These are phyloP conservation scores for Trilocha varians DNA, from an alignment of 2,888 invertebrate genomes.

Conservation along the genomic window DNA sequence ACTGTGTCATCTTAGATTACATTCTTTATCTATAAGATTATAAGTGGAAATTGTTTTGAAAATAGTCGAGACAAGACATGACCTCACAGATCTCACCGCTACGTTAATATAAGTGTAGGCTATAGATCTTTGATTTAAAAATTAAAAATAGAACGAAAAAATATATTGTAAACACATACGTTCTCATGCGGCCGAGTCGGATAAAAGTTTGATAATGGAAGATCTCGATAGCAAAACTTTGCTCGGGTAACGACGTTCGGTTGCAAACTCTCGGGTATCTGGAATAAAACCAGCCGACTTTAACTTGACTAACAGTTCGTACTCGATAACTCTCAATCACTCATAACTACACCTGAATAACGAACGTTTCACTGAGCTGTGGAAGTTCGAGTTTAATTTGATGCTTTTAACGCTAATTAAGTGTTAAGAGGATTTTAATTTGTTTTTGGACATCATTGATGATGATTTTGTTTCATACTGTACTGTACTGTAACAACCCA, in stretches of 20 bases:
- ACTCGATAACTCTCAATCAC: conserved; percentile 9
- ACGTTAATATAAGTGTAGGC: too few species aligned
- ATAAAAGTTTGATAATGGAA: conserved; percentile 57
- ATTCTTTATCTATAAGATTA: too few species aligned
- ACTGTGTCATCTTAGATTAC: too few species aligned
- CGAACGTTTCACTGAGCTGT: neutral
- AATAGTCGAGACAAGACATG: too few species aligned
- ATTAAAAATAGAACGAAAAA: conserved; percentile 11
- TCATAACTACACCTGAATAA: conserved; percentile 1
- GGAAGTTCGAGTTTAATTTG: neutral
- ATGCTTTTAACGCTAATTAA: neutral
- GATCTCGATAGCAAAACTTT: conserved; percentile 49
- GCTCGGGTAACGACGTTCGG: conserved; percentile 32
- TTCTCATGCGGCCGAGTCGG: conserved; percentile 34
- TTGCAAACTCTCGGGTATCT: conserved; percentile 35
- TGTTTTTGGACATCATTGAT: too few species aligned
- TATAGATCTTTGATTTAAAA: too few species aligned
- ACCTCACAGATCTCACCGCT: too few species aligned
- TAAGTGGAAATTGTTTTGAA: too few species aligned
- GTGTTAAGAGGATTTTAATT: too few species aligned
- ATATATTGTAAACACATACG: conserved; percentile 30
- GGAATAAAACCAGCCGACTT: conserved; percentile 40
- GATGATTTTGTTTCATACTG: too few species aligned
- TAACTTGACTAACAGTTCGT: conserved; percentile 24
- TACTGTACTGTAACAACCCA: too few species aligned